Evolutionary conservation across 2,888 invertebrate species (phyloP).

Genomic region (Volucella bombylans): DNA sequence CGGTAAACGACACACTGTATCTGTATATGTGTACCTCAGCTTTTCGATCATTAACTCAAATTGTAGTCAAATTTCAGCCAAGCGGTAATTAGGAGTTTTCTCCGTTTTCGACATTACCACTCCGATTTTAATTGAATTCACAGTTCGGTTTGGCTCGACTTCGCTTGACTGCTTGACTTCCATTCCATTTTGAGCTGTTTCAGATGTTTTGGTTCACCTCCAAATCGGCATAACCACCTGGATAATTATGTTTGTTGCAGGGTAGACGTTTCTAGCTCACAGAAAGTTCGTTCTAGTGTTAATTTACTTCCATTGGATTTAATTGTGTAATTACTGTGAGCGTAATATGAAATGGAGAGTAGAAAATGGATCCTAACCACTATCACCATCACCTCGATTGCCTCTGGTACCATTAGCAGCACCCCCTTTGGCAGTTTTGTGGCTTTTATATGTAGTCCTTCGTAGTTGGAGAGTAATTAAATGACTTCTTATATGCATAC

Average conservation of each 20-base stretch:
- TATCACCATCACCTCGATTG: neutral
- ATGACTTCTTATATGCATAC: conserved; percentile 4
- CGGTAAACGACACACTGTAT: too few relatives aligned
- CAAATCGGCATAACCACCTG: conserved; percentile 15
- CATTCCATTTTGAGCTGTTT: neutral
- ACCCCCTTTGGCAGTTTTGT: conserved; percentile 10
- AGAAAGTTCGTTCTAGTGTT: conserved; percentile 23
- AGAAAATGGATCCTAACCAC: neutral
- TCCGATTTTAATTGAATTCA: too few relatives aligned
- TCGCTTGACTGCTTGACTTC: neutral
- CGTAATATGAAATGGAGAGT: neutral
- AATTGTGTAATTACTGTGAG: conserved; percentile 44
- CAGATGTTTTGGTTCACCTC: neutral
- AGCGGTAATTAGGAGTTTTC: too few relatives aligned
- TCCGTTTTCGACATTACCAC: too few relatives aligned
- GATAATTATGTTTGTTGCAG: neutral
- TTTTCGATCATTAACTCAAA: too few relatives aligned
- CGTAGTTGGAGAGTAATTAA: neutral
- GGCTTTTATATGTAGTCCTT: conserved; percentile 6
- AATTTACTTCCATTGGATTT: conserved; percentile 38
- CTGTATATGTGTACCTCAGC: too few relatives aligned
- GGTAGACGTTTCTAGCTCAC: neutral
- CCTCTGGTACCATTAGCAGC: too few relatives aligned
- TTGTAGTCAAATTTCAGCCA: too few relatives aligned
- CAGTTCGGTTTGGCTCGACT: too few relatives aligned